Conservation (phyloP, 1,140 invertebrate genomes). For the Drosophila sechellia region DNA sequence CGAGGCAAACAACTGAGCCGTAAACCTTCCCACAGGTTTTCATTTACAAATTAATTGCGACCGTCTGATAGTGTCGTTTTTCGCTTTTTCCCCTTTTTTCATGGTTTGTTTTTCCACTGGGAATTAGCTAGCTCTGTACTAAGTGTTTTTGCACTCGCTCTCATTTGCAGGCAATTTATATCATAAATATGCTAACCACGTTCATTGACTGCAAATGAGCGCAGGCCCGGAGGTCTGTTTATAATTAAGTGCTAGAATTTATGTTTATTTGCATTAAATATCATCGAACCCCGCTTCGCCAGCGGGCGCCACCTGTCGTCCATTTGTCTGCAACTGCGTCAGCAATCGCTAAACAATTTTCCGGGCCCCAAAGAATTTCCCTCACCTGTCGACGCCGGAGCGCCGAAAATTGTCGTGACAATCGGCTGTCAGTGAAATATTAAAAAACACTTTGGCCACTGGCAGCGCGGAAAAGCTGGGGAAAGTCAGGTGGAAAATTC, state of each 20-base stretch:
- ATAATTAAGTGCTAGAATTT: slow-evolving; percentile 80
- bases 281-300: slow-evolving; percentile 16
- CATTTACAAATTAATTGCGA: slow-evolving; percentile 52
- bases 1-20: slow-evolving; percentile 37
- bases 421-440: slow-evolving; percentile 79
- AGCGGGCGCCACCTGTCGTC: slow-evolving; percentile 71
- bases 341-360: slow-evolving; percentile 38
- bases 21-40: slow-evolving; percentile 70
- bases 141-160: slow-evolving; percentile 37
- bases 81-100: background rate
- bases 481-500: slow-evolving; percentile 46
- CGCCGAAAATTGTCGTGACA: slow-evolving; percentile 67
- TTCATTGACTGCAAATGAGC: slow-evolving; percentile 67
- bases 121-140: slow-evolving; percentile 57
- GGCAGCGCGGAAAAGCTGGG: slow-evolving; percentile 27
- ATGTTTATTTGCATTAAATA: slow-evolving; percentile 67
- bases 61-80: slow-evolving; percentile 51
- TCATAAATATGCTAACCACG: slow-evolving; percentile 74
- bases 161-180: slow-evolving; percentile 75
- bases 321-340: slow-evolving; percentile 74
- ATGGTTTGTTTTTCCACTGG: slow-evolving; percentile 2
- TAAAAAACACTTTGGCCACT: slow-evolving; percentile 76
- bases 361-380: slow-evolving; percentile 16
- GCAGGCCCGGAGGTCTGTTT: slow-evolving; percentile 60
- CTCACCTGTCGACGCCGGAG: slow-evolving; percentile 27